Evolutionary conservation across 2,113 vertebrate species (phyloP).

Genomic region (Pitta sordida): DNA sequence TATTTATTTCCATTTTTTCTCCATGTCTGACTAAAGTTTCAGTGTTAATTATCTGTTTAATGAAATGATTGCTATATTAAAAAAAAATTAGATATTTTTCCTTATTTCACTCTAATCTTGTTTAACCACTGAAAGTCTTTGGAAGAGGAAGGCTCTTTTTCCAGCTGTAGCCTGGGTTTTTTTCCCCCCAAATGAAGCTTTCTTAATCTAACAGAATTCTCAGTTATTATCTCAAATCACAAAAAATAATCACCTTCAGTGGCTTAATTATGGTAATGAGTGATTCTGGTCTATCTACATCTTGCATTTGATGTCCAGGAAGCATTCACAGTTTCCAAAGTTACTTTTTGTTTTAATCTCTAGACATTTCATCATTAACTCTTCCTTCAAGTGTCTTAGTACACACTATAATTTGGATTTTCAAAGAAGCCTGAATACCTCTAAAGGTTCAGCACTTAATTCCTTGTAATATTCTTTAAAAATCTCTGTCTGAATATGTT

Average conservation of each 20-base stretch:
- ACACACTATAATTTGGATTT: not conserved
- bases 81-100: not conserved
- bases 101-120: not conserved
- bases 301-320: not conserved
- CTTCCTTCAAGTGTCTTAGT: not conserved
- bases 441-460: not conserved
- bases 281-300: not conserved
- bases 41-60: not conserved
- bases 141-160: not conserved
- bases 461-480: not conserved
- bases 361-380: not conserved
- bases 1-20: not conserved
- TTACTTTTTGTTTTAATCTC: not conserved
- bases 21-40: not conserved
- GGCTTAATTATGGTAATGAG: not conserved
- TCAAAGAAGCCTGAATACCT: not conserved
- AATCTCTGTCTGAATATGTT: not conserved
- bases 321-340: not conserved
- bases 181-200: not conserved
- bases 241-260: not conserved
- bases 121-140: not conserved
- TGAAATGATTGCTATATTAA: not conserved
- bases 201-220: not conserved
- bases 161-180: not conserved
- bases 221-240: not conserved